Base-by-base conservation (phyloP, 2,797 vertebrate species). In the Gymnoscopelus microlampas region DNA sequence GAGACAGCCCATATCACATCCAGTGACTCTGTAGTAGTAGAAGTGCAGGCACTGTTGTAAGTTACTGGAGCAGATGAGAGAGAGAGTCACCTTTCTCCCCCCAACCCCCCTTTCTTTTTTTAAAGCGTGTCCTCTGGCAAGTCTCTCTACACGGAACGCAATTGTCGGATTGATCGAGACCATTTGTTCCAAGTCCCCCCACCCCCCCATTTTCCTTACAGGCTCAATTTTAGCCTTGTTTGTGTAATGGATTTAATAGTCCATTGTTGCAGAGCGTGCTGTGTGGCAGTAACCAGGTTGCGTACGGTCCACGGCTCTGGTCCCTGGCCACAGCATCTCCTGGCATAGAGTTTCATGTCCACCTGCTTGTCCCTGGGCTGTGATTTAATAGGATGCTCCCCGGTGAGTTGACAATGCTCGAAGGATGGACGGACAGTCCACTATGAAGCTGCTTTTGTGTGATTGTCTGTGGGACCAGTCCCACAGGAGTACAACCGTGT, bases 381-480 rank as follows among this genome's bases (percentile, higher is more conserved):
- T 63, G 68, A 78, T 85, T 83, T 85, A 83, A 65, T 75, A 59
- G 76, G 83, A 76, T 73, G 58, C 76, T 88, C 82, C 80, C 73
- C 4, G 47, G 83, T 76, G 85, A 85, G 73, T 82, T 81, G 89
- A 88, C 86, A 66, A 63, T 8, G 32, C 76, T 85, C 78, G 61
- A 82, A 88, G 86, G 82, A 88, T 85, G 85, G 80, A 86, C 78
- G 72, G 83, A 73, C 75, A 75, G 83, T 85, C 83, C 82, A 73
- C 81, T 11, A 57, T 60, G 63, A 70, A 75, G 81, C 39, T 9
- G 39, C 8, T 15, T 63, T 10, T 44, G 55, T 77, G 81, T 12
- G 29, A 26, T 19, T 35, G 4, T 74, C 73, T 73, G 44, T 70
- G 68, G 61, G 78, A 81, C 56, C 10, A 35, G 49, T 85, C 90